phyloP scores from a whole-genome alignment of 2,113 vertebrate genomes.

The Burhinus oedicnemus region DNA sequence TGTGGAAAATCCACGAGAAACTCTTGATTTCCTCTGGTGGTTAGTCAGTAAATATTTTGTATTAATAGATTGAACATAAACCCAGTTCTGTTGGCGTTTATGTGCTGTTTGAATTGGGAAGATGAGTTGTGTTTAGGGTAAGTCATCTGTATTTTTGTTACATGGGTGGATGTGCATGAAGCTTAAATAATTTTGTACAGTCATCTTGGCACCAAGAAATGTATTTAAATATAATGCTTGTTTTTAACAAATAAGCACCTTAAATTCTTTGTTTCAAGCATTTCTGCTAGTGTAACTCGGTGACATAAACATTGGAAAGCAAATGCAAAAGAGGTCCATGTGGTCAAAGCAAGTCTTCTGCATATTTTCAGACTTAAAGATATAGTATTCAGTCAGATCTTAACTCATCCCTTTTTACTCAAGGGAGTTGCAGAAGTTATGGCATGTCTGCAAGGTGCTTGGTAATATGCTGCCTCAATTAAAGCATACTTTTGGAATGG shows the following conservation, averaged over 20 bases:
- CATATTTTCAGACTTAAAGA: neutral
- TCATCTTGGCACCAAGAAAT: neutral
- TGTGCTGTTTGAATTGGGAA: neutral
- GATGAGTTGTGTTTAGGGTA: neutral
- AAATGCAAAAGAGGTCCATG: neutral
- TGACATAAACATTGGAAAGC: neutral
- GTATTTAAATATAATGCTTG: neutral
- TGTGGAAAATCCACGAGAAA: neutral
- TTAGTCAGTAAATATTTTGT: neutral
- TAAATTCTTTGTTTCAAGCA: neutral
- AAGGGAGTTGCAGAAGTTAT: neutral
- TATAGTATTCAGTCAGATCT: neutral
- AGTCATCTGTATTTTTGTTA: neutral
- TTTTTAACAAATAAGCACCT: neutral
- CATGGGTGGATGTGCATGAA: fast-evolving
- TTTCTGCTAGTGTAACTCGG: neutral
- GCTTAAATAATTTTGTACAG: neutral
- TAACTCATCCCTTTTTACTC: neutral
- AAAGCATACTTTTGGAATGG: neutral
- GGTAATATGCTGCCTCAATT: neutral
- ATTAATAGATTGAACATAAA: neutral
- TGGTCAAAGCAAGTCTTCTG: neutral
- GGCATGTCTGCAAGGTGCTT: neutral
- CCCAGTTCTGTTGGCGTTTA: neutral
- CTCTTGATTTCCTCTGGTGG: neutral